phyloP scores from a whole-genome alignment of 2,113 vertebrate species.

The Buteo buteo region DNA sequence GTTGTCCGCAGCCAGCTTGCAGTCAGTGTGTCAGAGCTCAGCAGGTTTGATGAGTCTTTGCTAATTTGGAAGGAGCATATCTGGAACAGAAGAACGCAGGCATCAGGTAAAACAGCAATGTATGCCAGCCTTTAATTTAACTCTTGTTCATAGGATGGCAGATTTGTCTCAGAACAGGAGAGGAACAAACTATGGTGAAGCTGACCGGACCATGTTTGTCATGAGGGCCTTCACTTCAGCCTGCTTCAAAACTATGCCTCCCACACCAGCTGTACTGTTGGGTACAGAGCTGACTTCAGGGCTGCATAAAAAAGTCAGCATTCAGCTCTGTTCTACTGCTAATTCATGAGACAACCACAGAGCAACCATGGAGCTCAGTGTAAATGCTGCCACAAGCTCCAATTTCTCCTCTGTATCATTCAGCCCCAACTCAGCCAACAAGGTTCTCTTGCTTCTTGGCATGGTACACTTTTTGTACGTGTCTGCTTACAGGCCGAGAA shows the following conservation, averaged over 20 bases:
- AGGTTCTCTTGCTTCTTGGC: neutral
- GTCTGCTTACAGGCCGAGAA: rapidly evolving
- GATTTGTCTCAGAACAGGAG: neutral
- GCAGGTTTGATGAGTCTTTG: neutral
- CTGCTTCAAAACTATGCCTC: neutral
- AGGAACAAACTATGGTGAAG: neutral
- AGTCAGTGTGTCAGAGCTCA: neutral
- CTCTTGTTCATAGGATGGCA: neutral
- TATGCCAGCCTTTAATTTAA: neutral
- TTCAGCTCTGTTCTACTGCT: neutral
- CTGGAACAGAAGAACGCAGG: rapidly evolving
- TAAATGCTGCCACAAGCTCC: neutral
- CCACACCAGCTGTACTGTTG: neutral
- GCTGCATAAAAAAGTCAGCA: neutral
- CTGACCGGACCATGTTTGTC: rapidly evolving
- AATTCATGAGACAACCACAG: neutral
- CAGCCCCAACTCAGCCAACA: rapidly evolving
- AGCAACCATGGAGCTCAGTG: neutral
- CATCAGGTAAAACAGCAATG: neutral
- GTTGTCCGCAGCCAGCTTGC: neutral
- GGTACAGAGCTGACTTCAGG: neutral
- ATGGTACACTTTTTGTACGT: rapidly evolving
- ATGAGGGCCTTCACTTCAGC: neutral
- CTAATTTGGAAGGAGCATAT: neutral
- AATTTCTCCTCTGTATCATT: neutral